Evolutionary conservation across 2,113 vertebrate species (phyloP).

Genomic region (Lagopus leucura): DNA sequence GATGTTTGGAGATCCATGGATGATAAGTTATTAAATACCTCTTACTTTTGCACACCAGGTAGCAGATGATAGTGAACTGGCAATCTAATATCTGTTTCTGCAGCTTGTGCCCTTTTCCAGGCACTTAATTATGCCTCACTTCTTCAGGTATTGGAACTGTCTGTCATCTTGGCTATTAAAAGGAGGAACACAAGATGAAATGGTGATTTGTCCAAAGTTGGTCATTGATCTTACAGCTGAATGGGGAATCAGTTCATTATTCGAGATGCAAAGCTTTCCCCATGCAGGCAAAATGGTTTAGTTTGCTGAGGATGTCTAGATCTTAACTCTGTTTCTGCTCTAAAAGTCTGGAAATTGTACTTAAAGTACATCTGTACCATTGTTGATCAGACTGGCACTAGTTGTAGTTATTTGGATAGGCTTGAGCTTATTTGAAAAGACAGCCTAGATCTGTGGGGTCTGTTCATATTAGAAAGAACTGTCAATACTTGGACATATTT

Average conservation of each 20-base stretch:
- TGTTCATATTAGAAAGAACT: not conserved
- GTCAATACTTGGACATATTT: not conserved
- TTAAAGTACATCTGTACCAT: fast-evolving
- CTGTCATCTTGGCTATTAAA: not conserved
- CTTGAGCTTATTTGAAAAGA: not conserved
- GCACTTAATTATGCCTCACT: not conserved
- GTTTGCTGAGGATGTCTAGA: not conserved
- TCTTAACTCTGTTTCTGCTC: not conserved
- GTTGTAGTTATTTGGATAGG: not conserved
- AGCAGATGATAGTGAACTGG: not conserved
- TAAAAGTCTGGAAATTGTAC: not conserved
- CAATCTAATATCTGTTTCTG: not conserved
- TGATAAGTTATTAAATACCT: not conserved
- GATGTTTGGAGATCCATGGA: not conserved
- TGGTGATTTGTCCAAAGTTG: not conserved
- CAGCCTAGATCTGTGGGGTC: not conserved
- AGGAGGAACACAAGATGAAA: not conserved
- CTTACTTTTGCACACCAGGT: not conserved
- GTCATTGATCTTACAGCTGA: not conserved
- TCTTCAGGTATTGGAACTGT: not conserved
- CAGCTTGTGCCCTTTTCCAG: not conserved
- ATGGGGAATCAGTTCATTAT: not conserved
- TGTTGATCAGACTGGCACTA: fast-evolving
- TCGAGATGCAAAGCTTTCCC: not conserved
- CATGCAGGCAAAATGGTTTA: not conserved